Evolutionary conservation across 2,113 vertebrate genomes (phyloP).

Genomic region (Riparia riparia): DNA sequence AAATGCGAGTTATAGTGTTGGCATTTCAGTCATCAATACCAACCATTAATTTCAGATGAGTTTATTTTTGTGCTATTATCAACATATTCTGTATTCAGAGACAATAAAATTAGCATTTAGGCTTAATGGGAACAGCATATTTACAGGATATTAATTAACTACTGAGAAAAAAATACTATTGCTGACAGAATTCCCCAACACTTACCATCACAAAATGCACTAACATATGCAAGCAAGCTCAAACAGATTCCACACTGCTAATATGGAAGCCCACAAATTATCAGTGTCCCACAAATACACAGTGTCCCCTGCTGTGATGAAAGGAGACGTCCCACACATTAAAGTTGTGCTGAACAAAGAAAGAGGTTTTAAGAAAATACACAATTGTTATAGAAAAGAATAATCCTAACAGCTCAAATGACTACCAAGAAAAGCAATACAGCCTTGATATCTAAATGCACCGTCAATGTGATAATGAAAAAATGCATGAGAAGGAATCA

Average conservation of each 20-base stretch:
- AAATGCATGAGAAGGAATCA: not conserved
- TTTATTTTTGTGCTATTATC: not conserved
- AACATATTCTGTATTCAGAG: not conserved
- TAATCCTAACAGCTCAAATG: not conserved
- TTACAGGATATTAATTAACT: not conserved
- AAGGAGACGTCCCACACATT: constrained; percentile 14
- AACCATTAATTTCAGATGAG: not conserved
- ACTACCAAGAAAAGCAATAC: not conserved
- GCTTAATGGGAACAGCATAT: not conserved
- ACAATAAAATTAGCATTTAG: not conserved
- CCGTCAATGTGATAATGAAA: not conserved
- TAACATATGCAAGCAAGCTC: constrained; percentile 21
- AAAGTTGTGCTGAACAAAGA: constrained; percentile 24
- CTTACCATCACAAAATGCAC: not conserved
- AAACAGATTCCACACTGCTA: constrained; percentile 27
- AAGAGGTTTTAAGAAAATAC: constrained; percentile 24
- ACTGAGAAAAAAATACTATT: not conserved
- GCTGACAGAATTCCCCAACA: not conserved
- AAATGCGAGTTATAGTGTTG: not conserved
- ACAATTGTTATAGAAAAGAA: constrained; percentile 1
- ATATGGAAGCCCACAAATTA: not conserved
- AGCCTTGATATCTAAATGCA: not conserved
- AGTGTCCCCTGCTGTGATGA: constrained; percentile 60
- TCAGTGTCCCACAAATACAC: constrained; percentile 9
- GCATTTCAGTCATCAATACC: not conserved